Conservation (phyloP, 2,797 vertebrate genomes). For the Rhodeus uyekii region DNA sequence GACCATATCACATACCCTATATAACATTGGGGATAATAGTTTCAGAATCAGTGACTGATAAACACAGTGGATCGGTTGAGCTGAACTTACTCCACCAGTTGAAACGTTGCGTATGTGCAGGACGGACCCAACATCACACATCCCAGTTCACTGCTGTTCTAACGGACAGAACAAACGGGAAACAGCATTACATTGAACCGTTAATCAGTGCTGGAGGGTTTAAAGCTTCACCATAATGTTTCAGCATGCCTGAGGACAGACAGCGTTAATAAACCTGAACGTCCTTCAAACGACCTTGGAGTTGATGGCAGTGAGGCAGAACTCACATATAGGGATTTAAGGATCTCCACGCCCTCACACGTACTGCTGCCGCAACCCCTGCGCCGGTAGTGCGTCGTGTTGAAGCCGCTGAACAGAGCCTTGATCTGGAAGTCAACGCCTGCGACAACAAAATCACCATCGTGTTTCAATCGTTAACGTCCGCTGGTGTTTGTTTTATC, state of each 20-base stretch:
- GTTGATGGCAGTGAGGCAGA: background rate
- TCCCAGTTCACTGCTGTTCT: conserved; percentile 71
- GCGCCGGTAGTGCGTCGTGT: conserved; percentile 77
- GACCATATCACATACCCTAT: background rate
- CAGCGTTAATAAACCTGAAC: background rate
- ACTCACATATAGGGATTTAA: conserved; percentile 86
- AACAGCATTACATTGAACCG: background rate
- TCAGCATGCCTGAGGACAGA: background rate
- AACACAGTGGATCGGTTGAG: background rate
- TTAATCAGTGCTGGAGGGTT: background rate
- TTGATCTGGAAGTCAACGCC: conserved; percentile 76
- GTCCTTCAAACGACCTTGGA: background rate
- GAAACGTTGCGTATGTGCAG: conserved; percentile 91
- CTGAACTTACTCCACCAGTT: conserved; percentile 92
- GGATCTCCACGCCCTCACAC: conserved; percentile 90
- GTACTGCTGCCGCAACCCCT: conserved; percentile 87
- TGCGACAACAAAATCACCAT: conserved; percentile 54
- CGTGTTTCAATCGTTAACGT: background rate
- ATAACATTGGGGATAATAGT: background rate
- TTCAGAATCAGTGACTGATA: background rate
- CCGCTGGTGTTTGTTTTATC: background rate
- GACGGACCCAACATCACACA: conserved; percentile 90
- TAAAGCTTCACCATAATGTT: background rate
- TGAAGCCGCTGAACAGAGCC: conserved; percentile 74
- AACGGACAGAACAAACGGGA: background rate